Conservation (phyloP, 1,140 invertebrate genomes). For the Philotrypesis tridentata region DNA sequence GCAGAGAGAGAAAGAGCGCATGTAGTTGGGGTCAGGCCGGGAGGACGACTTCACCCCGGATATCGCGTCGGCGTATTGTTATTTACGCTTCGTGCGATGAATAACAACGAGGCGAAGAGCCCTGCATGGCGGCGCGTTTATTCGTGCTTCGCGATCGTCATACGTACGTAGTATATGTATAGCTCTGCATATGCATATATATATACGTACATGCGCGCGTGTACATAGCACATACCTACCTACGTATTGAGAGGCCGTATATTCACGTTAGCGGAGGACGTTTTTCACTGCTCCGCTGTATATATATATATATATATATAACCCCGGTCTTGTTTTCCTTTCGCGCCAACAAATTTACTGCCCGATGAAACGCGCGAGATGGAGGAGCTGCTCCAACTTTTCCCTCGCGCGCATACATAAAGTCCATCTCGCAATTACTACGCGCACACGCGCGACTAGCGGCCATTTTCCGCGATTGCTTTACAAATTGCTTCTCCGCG, state of each 20-base stretch:
- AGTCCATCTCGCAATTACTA: neutral
- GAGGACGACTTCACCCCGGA: slow-evolving; percentile 41
- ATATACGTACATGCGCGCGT: no score
- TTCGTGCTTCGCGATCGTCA: neutral
- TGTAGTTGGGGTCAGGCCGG: neutral
- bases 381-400: neutral
- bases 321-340: slow-evolving; percentile 5
- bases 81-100: slow-evolving; percentile 58
- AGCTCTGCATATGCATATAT: no score
- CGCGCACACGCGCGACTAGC: slow-evolving; percentile 1
- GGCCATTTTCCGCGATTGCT: neutral
- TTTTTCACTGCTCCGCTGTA: neutral
- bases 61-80: slow-evolving; percentile 53
- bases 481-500: neutral
- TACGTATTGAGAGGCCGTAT: neutral
- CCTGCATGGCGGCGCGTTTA: neutral
- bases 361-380: slow-evolving; percentile 10
- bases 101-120: slow-evolving; percentile 57
- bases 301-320: neutral
- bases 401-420: neutral
- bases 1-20: no score
- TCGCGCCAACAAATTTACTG: neutral
- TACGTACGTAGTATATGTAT: neutral
- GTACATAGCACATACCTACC: neutral
- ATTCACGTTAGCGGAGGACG: neutral